These are phyloP conservation scores for Tenthredo notha DNA, from an alignment of 2,888 invertebrate genomes.

Conservation along the genomic window DNA sequence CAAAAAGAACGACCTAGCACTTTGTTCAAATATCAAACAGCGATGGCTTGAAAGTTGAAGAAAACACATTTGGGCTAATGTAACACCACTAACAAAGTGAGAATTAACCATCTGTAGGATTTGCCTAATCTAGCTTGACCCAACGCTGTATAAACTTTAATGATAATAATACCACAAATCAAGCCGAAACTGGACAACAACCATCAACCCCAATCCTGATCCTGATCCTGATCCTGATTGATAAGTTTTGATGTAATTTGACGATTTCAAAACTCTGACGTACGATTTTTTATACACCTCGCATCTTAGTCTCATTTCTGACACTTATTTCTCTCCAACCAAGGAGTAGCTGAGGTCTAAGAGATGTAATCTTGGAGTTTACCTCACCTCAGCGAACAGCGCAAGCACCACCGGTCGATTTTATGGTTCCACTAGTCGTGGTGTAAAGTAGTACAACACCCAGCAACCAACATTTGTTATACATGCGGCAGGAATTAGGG, in stretches of 20 bases:
- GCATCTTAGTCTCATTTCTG: not conserved
- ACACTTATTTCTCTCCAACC: not conserved
- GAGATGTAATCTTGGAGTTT: not conserved
- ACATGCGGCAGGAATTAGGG: conserved; percentile 31
- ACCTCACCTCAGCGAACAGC: not conserved
- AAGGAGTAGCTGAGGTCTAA: not conserved
- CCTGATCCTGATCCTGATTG: not conserved
- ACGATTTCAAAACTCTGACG: not conserved
- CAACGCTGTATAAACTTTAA: not conserved
- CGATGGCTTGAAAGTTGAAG: not conserved
- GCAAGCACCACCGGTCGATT: conserved; percentile 10
- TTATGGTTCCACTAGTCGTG: conserved; percentile 7
- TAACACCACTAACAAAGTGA: not conserved
- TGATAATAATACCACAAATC: not conserved
- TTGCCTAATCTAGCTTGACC: not conserved
- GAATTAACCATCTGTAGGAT: not conserved
- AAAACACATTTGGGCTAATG: not conserved
- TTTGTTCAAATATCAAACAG: not conserved
- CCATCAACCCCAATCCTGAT: not conserved
- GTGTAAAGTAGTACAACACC: conserved; percentile 20
- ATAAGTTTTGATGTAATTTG: not conserved
- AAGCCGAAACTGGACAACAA: not conserved
- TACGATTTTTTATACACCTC: not conserved
- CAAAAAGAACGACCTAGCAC: not conserved
- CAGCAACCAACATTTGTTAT: conserved; percentile 5